phyloP scores from a whole-genome alignment of 2,113 vertebrate genomes.

The Platanista minor region DNA sequence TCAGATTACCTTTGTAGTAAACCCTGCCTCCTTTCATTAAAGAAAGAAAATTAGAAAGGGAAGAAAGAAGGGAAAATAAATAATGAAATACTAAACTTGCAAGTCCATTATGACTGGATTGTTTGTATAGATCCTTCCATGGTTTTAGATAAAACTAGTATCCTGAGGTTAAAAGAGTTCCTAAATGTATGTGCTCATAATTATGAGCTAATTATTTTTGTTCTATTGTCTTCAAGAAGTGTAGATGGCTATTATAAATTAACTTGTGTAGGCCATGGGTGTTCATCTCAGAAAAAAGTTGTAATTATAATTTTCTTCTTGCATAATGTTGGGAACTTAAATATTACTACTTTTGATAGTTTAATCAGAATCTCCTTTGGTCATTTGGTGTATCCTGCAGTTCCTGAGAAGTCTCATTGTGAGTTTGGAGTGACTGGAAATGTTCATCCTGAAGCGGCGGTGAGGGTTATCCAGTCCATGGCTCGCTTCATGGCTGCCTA shows the following conservation, averaged over 20 bases:
- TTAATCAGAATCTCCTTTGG: background rate
- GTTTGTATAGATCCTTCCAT: background rate
- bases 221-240: background rate
- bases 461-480: constrained; percentile 87
- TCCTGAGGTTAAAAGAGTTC: background rate
- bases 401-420: constrained; percentile 49
- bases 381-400: constrained; percentile 56
- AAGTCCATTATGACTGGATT: background rate
- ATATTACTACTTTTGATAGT: background rate
- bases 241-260: background rate
- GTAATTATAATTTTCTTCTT: background rate
- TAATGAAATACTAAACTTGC: background rate
- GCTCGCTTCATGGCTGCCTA: constrained; percentile 96
- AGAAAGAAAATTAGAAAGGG: background rate
- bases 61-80: background rate
- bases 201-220: background rate
- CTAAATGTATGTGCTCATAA: background rate
- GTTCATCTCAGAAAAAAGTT: background rate
- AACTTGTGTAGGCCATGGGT: background rate
- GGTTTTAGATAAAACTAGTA: constrained; percentile 2
- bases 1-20: background rate
- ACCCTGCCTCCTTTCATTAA: background rate
- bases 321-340: background rate
- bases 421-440: constrained; percentile 67
- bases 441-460: constrained; percentile 82